Percentiles rank a stretch among this genome's conserved stretches.
Conservation (phyloP, 2,113 vertebrate species). For the Mormyrus iriodes region DNA sequence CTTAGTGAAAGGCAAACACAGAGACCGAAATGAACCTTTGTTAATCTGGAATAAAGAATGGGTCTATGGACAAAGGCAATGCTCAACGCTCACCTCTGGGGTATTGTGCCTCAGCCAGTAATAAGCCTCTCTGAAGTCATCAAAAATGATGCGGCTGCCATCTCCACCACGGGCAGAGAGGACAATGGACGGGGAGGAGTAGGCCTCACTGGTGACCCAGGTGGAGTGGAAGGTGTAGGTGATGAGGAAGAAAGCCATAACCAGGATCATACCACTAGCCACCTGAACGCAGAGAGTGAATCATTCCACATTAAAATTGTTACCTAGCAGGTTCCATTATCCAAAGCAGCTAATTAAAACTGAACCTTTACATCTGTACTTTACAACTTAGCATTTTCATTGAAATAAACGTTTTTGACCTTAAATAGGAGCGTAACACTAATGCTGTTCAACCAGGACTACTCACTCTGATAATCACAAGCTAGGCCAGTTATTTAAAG, state of each 20-base stretch:
- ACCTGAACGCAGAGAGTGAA: slow-evolving; percentile 59
- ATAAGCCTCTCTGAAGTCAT: slow-evolving; percentile 97
- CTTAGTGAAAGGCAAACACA: neutral
- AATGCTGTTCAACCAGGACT: neutral
- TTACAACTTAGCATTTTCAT: too few species aligned
- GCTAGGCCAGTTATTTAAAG: neutral
- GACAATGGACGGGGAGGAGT: slow-evolving; percentile 96
- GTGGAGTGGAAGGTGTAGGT: slow-evolving; percentile 98
- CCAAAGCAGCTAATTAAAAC: neutral
- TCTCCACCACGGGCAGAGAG: slow-evolving; percentile 88
- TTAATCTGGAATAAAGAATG: neutral
- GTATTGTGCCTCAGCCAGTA: slow-evolving; percentile 99
- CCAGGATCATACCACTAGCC: slow-evolving; percentile 96
- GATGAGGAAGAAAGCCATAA: slow-evolving; percentile 98
- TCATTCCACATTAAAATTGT: neutral
- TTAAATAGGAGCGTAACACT: neutral
- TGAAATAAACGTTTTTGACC: too few species aligned
- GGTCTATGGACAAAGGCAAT: neutral
- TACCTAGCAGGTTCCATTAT: neutral
- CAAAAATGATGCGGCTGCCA: slow-evolving; percentile 94
- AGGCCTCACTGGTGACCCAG: slow-evolving; percentile 98
- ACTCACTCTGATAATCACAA: neutral
- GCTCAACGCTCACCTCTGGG: slow-evolving; percentile 69
- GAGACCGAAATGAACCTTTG: neutral
- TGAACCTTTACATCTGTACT: too few species aligned